phyloP scores from a whole-genome alignment of 1,140 invertebrate genomes.

The Rhopalosiphum padi region DNA sequence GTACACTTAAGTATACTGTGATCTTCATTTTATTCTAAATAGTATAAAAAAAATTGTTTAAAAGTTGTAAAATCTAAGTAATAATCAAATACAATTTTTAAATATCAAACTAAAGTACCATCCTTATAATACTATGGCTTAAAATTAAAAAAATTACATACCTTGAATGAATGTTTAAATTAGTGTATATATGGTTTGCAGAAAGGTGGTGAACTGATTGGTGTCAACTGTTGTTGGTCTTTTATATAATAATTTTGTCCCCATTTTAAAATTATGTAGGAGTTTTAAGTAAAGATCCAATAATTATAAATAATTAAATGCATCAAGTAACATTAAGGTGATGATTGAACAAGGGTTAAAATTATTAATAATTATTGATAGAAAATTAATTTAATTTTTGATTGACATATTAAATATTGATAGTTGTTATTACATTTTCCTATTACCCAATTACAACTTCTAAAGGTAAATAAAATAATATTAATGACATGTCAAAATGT shows the following conservation, averaged over 20 bases:
- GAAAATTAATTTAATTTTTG: slow-evolving; percentile 40
- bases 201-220: neutral
- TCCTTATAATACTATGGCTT: neutral
- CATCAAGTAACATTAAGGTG: slow-evolving; percentile 26
- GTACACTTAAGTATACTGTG: neutral
- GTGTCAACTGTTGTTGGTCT: neutral
- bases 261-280: neutral
- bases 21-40: slow-evolving; percentile 48
- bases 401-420: slow-evolving; percentile 14
- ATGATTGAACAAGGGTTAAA: slow-evolving; percentile 18
- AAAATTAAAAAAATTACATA: neutral
- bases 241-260: neutral
- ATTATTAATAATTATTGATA: slow-evolving; percentile 37
- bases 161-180: neutral
- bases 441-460: slow-evolving; percentile 26
- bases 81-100: slow-evolving; percentile 5
- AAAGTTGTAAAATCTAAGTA: neutral
- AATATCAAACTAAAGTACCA: neutral
- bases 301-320: slow-evolving; percentile 20
- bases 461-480: slow-evolving; percentile 41
- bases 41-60: neutral
- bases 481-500: slow-evolving; percentile 33
- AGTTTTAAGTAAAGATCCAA: neutral
- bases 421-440: slow-evolving; percentile 19
- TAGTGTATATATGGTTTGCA: neutral